Evolutionary conservation across 2,797 vertebrate genomes (phyloP).

Genomic region (Lacerta agilis): DNA sequence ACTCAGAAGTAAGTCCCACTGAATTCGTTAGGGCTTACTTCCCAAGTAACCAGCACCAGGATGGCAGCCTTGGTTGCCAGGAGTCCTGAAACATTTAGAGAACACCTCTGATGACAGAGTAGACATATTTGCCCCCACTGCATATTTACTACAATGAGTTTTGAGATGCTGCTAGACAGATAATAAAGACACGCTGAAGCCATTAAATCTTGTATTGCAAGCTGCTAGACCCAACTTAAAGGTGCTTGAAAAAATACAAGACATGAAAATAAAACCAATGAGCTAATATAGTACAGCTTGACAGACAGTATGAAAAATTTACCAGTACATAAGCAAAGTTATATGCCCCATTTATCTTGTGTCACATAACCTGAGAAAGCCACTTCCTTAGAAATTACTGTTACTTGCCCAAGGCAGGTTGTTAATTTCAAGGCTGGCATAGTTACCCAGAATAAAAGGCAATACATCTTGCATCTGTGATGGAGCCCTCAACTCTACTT

Average conservation of each 20-base stretch:
- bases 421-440: background rate
- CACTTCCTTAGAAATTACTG: background rate
- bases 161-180: background rate
- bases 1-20: too few relatives aligned
- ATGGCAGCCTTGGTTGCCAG: too few relatives aligned
- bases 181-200: background rate
- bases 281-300: background rate
- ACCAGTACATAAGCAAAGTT: background rate
- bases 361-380: background rate
- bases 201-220: background rate
- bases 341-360: background rate
- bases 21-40: too few relatives aligned
- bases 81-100: background rate
- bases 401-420: background rate
- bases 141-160: background rate
- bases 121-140: background rate
- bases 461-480: background rate
- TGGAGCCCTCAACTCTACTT: background rate
- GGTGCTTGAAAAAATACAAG: background rate
- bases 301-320: background rate
- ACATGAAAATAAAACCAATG: background rate
- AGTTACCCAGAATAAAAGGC: background rate
- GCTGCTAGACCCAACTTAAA: background rate
- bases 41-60: too few relatives aligned
- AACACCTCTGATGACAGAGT: background rate